phyloP scores from a whole-genome alignment of 2,888 invertebrate genomes.

The Pseudanteris insignis region DNA sequence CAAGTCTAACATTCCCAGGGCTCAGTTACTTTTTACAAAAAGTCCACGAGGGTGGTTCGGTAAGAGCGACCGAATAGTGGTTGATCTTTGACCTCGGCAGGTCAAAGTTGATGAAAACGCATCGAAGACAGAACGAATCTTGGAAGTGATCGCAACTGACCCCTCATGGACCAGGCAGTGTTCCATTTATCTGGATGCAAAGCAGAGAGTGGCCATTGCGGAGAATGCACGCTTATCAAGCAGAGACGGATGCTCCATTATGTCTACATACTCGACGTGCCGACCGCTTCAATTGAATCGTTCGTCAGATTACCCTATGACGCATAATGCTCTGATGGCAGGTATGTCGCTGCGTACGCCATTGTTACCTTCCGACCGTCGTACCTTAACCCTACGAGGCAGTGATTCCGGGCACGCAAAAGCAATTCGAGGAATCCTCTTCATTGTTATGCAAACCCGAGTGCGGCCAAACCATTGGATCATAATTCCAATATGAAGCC shows the following conservation, averaged over 20 bases:
- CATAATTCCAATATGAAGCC: constrained; percentile 44
- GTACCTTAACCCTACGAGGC: constrained; percentile 39
- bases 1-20: too few relatives aligned
- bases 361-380: constrained; percentile 53
- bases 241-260: constrained; percentile 64
- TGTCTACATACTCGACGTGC: constrained; percentile 65
- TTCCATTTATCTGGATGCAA: too few relatives aligned
- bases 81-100: too few relatives aligned
- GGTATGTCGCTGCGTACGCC: constrained; percentile 52
- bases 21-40: too few relatives aligned
- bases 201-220: constrained; percentile 29
- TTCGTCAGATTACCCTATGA: constrained; percentile 66
- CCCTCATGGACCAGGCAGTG: too few relatives aligned
- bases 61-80: too few relatives aligned
- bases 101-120: too few relatives aligned
- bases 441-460: constrained; percentile 65
- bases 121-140: too few relatives aligned
- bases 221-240: constrained; percentile 56
- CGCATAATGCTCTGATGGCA: constrained; percentile 60
- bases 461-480: constrained; percentile 46
- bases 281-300: constrained; percentile 64
- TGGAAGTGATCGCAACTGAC: too few relatives aligned
- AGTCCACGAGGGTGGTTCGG: too few relatives aligned
- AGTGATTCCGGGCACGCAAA: constrained; percentile 65
- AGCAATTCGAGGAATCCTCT: constrained; percentile 64